Evolutionary conservation across 2,888 invertebrate genomes (phyloP).

Genomic region (Nymphalis urticae): DNA sequence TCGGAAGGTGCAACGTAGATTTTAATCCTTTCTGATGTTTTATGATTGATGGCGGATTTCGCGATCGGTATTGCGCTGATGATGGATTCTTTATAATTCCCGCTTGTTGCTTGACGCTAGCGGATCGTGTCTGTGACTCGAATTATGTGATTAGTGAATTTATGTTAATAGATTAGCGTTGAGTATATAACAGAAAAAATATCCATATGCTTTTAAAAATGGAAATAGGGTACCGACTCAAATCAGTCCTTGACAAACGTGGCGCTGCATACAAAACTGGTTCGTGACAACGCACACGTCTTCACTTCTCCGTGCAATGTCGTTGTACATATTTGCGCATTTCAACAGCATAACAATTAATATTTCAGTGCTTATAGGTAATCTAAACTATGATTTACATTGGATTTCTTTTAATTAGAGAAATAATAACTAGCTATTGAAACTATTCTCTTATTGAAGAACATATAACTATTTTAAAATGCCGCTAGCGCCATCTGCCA

Average conservation of each 20-base stretch:
- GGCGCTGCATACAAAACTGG: constrained; percentile 49
- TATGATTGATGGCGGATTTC: constrained; percentile 81
- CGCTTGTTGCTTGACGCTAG: constrained; percentile 51
- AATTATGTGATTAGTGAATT: constrained; percentile 55
- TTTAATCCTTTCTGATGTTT: constrained; percentile 82
- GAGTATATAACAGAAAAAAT: constrained; percentile 28
- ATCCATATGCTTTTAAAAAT: constrained; percentile 28
- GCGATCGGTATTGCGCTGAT: constrained; percentile 73
- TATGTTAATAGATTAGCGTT: constrained; percentile 38
- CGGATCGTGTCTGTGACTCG: constrained; percentile 55
- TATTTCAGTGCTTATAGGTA: background rate
- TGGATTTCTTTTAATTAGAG: constrained; percentile 17
- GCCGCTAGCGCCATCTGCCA: constrained; percentile 80
- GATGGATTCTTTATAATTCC: constrained; percentile 76
- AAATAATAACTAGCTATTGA: constrained; percentile 42
- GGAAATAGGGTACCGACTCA: constrained; percentile 32
- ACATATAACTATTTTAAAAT: constrained; percentile 66
- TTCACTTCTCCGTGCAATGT: constrained; percentile 36
- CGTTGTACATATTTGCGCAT: background rate
- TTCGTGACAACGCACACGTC: constrained; percentile 49
- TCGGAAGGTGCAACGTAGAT: constrained; percentile 82
- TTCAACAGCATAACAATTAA: background rate
- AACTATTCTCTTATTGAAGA: constrained; percentile 41
- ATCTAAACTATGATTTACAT: background rate
- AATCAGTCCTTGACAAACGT: constrained; percentile 45